These are phyloP conservation scores for Ligdia adustata DNA, from an alignment of 2,888 invertebrate species.

Conservation along the genomic window DNA sequence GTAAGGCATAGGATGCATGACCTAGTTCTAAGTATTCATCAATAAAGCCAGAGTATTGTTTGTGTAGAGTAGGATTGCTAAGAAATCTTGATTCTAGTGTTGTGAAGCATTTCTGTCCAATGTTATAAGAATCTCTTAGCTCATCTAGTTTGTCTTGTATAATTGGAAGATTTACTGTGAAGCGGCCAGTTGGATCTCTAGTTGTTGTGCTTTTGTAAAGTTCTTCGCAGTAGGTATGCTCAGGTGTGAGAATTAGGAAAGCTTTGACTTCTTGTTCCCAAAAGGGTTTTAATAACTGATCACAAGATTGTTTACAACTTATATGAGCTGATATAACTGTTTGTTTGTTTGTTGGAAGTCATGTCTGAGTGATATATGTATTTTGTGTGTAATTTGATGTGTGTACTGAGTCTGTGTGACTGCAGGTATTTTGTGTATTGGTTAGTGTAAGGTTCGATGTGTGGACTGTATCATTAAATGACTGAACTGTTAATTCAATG, in stretches of 20 bases:
- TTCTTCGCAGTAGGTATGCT: slow-evolving; percentile 4
- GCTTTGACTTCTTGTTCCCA: slow-evolving; percentile 2
- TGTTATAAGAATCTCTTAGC: slow-evolving; percentile 6
- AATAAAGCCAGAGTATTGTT: slow-evolving; percentile 10
- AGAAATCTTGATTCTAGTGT: slow-evolving; percentile 1
- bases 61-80: background rate
- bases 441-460: background rate
- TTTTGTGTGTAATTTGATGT: background rate
- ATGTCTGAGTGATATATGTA: background rate
- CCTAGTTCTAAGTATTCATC: slow-evolving; percentile 6
- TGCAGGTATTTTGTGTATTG: background rate
- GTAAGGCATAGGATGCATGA: slow-evolving; percentile 7
- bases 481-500: slow-evolving; percentile 2
- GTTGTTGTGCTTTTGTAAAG: slow-evolving; percentile 5
- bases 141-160: slow-evolving; percentile 2
- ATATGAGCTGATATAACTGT: background rate
- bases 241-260: background rate
- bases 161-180: slow-evolving; percentile 10
- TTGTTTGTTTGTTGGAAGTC: background rate
- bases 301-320: background rate
- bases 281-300: background rate
- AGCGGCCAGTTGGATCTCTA: slow-evolving; percentile 7
- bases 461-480: slow-evolving; percentile 10
- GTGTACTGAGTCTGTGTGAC: background rate
- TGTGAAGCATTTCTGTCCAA: background rate